These are phyloP conservation scores for Orthosia gothica DNA, from an alignment of 2,888 invertebrate species.

Conservation along the genomic window DNA sequence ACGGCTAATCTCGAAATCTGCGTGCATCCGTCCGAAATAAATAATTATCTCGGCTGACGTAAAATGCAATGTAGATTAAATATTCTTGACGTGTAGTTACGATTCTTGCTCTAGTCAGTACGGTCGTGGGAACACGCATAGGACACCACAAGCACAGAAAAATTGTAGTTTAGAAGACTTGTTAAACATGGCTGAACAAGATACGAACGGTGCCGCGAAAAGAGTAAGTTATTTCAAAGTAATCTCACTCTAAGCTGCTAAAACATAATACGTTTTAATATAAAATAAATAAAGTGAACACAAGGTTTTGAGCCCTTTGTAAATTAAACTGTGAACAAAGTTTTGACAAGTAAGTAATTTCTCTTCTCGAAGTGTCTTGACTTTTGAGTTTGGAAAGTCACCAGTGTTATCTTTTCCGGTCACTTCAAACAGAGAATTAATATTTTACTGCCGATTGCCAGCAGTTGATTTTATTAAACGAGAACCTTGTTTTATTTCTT, in stretches of 20 bases:
- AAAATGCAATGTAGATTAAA: constrained; percentile 86
- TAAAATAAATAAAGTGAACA: constrained; percentile 43
- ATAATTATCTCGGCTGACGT: constrained; percentile 83
- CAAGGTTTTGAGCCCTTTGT: constrained; percentile 40
- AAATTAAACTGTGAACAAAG: constrained; percentile 61
- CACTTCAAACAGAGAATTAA: constrained; percentile 48
- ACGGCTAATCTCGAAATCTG: constrained; percentile 87
- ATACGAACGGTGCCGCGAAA: constrained; percentile 70
- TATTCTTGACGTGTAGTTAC: constrained; percentile 82
- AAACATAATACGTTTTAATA: constrained; percentile 27
- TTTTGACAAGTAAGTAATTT: constrained; percentile 67
- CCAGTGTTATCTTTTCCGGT: constrained; percentile 61
- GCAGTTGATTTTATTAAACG: constrained; percentile 30
- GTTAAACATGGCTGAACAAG: constrained; percentile 74
- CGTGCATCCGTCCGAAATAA: constrained; percentile 86
- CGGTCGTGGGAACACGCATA: constrained; percentile 76
- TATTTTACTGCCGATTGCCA: constrained; percentile 45
- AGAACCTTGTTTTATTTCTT: constrained; percentile 22
- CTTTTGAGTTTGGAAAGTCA: constrained; percentile 54
- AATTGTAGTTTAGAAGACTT: constrained; percentile 7
- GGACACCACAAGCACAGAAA: constrained; percentile 26
- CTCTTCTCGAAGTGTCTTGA: constrained; percentile 47
- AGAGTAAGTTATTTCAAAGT: constrained; percentile 75
- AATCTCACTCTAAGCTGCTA: constrained; percentile 9
- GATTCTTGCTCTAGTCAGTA: constrained; percentile 75